A percentile compares a stretch with the other conserved stretches of the same genome.
Evolutionary conservation across 2,797 vertebrate species (phyloP).

Genomic region (Myiothlypis chrysogaster): DNA sequence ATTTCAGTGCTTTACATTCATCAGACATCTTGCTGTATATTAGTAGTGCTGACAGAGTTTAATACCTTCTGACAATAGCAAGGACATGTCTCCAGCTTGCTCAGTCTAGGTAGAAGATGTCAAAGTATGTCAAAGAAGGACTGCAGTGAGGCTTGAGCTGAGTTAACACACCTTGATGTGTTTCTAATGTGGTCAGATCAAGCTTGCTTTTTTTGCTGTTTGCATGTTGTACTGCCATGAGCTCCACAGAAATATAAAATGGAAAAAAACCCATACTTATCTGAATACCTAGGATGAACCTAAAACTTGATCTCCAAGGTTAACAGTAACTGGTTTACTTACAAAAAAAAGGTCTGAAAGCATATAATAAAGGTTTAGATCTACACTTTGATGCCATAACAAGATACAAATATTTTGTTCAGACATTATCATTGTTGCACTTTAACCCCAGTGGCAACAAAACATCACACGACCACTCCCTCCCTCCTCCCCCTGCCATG

Average conservation of each 20-base stretch:
- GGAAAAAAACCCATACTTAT: background rate
- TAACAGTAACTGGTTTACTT: background rate
- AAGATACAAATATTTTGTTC: background rate
- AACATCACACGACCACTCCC: background rate
- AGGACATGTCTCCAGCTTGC: background rate
- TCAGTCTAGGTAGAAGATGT: background rate
- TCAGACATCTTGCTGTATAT: background rate
- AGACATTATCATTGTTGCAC: rapidly evolving
- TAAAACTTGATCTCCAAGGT: background rate
- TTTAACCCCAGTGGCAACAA: background rate
- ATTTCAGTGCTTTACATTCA: background rate
- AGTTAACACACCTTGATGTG: background rate
- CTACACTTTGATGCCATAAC: background rate
- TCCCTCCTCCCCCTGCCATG: background rate
- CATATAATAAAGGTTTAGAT: background rate
- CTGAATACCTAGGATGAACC: background rate
- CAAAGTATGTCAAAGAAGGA: background rate
- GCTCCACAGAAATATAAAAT: background rate
- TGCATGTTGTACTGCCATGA: background rate
- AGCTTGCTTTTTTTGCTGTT: background rate
- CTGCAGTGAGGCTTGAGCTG: background rate
- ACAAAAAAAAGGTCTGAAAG: background rate
- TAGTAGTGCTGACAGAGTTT: background rate
- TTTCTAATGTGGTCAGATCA: background rate
- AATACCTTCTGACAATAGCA: background rate